phyloP scores from a whole-genome alignment of 2,113 vertebrate genomes.

The Brachypodius melanocephalos region DNA sequence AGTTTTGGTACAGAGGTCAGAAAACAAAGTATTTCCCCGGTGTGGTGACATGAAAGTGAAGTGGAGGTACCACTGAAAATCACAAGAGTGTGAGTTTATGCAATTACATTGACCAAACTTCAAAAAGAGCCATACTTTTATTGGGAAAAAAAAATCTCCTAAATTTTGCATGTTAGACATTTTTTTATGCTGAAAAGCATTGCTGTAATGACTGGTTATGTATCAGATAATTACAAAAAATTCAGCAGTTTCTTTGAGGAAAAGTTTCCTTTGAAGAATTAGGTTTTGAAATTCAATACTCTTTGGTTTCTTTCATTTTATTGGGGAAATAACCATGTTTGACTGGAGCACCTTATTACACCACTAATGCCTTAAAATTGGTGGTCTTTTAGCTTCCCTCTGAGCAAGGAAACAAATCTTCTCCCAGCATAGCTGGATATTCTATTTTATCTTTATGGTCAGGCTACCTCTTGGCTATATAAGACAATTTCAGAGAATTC shows the following conservation, averaged over 20 bases:
- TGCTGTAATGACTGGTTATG: background rate
- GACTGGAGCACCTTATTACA: background rate
- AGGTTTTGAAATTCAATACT: background rate
- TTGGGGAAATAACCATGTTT: background rate
- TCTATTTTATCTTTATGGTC: background rate
- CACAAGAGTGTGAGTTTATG: background rate
- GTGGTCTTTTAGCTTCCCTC: background rate
- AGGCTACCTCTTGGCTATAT: background rate
- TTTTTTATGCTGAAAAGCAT: constrained; percentile 27
- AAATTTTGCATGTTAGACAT: background rate
- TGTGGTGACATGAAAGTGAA: constrained; percentile 53
- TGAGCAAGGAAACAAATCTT: background rate
- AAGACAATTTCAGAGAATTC: background rate
- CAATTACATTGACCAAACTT: background rate
- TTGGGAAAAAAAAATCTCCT: background rate
- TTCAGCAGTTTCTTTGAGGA: background rate
- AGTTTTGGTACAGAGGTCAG: constrained; percentile 57
- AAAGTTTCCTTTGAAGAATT: background rate
- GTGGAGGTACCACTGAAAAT: constrained; percentile 16
- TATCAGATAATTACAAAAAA: background rate
- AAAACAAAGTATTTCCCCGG: constrained; percentile 66
- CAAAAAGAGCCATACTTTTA: background rate
- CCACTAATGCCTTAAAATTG: background rate
- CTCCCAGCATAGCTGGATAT: background rate
- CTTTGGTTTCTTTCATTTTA: constrained; percentile 36